Evolutionary conservation across 2,113 vertebrate genomes (phyloP).

Genomic region (Nematolebias whitei): DNA sequence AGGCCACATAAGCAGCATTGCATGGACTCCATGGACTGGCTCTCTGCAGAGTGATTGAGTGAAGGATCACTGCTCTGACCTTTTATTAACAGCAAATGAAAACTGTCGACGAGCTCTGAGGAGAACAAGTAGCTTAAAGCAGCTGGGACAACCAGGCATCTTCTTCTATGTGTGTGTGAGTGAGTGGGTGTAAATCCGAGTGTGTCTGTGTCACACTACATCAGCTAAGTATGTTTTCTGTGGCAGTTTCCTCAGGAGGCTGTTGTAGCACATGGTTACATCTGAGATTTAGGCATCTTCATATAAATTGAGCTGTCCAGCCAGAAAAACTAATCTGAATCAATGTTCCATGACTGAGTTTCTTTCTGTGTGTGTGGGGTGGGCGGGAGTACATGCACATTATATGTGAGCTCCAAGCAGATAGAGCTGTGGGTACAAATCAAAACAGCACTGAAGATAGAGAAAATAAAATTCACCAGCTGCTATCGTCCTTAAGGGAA

Average conservation of each 20-base stretch:
- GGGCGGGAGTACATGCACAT: neutral
- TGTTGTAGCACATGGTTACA: slow-evolving; percentile 7
- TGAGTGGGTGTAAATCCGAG: slow-evolving; percentile 6
- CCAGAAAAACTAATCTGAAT: slow-evolving; percentile 29
- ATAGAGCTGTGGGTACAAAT: slow-evolving; percentile 35
- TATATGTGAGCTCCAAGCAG: slow-evolving; percentile 18
- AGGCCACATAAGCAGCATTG: slow-evolving; percentile 15
- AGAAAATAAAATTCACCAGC: slow-evolving; percentile 31
- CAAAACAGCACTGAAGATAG: slow-evolving; percentile 11
- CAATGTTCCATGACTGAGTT: slow-evolving; percentile 12
- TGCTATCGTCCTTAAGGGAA: slow-evolving; percentile 4
- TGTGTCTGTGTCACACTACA: neutral
- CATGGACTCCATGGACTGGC: neutral
- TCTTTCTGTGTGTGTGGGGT: slow-evolving; percentile 2
- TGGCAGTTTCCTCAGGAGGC: slow-evolving; percentile 2
- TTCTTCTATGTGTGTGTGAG: slow-evolving; percentile 4
- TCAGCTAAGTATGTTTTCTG: slow-evolving; percentile 2
- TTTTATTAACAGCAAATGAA: slow-evolving; percentile 46
- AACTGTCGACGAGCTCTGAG: slow-evolving; percentile 39
- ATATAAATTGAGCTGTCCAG: slow-evolving; percentile 17
- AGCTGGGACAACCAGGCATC: slow-evolving; percentile 20
- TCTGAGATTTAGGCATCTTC: slow-evolving; percentile 13
- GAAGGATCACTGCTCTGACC: slow-evolving; percentile 53
- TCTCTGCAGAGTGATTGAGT: slow-evolving; percentile 22
- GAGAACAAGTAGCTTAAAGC: slow-evolving; percentile 27